These are phyloP conservation scores for Etheostoma spectabile DNA, from an alignment of 2,113 vertebrate species.

Conservation along the genomic window DNA sequence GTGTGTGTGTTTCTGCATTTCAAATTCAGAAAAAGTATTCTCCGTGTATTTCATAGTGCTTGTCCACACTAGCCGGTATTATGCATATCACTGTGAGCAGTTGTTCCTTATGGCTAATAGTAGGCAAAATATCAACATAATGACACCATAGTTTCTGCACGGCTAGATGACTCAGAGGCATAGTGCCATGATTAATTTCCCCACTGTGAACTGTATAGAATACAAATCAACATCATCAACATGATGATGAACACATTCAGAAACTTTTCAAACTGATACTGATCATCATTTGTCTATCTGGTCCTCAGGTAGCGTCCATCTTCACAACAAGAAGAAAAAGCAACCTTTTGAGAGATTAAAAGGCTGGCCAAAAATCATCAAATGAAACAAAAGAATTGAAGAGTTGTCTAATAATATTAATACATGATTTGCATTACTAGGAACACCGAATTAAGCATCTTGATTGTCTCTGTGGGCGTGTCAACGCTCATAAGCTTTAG, in stretches of 20 bases:
- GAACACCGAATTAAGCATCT: neutral
- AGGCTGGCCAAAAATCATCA: conserved; percentile 14
- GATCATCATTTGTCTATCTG: conserved; percentile 27
- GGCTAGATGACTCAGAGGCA: conserved; percentile 75
- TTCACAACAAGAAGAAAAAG: neutral
- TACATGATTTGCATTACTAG: conserved; percentile 25
- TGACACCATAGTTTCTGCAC: conserved; percentile 74
- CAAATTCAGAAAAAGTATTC: conserved; percentile 64
- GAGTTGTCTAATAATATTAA: conserved; percentile 18
- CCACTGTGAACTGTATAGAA: conserved; percentile 60
- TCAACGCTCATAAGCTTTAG: conserved; percentile 29
- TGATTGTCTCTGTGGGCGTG: conserved; percentile 12
- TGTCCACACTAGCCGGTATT: conserved; percentile 66
- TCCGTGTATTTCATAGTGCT: conserved; percentile 52
- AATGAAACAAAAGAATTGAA: conserved; percentile 28
- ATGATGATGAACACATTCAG: conserved; percentile 50
- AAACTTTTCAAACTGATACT: conserved; percentile 62
- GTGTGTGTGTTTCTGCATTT: conserved; percentile 28
- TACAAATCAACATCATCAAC: conserved; percentile 62
- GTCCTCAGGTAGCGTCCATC: conserved; percentile 23
- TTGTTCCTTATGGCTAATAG: conserved; percentile 77
- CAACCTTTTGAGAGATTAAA: conserved; percentile 9
- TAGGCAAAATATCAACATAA: conserved; percentile 78
- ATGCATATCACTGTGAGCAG: conserved; percentile 69
- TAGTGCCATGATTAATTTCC: conserved; percentile 70